These are phyloP conservation scores for Chanos chanos DNA, from an alignment of 2,797 vertebrate genomes.

Conservation along the genomic window DNA sequence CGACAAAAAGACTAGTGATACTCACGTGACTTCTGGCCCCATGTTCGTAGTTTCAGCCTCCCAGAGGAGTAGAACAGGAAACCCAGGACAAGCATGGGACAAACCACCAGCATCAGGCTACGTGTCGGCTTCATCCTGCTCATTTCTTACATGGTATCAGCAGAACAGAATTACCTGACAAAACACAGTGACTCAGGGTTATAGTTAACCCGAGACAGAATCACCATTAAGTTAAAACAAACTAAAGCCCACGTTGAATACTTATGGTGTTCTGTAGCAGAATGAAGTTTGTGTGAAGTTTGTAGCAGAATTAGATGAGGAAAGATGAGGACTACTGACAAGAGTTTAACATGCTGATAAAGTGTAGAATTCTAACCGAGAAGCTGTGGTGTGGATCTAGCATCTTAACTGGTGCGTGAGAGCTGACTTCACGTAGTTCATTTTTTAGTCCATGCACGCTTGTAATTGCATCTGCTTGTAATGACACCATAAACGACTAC, in stretches of 20 bases:
- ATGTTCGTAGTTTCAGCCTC: slow-evolving; percentile 79
- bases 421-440: too few relatives aligned
- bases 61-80: slow-evolving; percentile 87
- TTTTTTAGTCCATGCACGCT: too few relatives aligned
- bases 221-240: background rate
- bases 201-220: background rate
- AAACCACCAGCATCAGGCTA: slow-evolving; percentile 83
- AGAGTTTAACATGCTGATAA: background rate
- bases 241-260: too few relatives aligned
- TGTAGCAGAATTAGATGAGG: too few relatives aligned
- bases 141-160: slow-evolving; percentile 75
- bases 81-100: slow-evolving; percentile 83
- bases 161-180: slow-evolving; percentile 66
- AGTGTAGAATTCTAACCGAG: too few relatives aligned
- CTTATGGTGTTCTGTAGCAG: too few relatives aligned
- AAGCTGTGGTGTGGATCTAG: too few relatives aligned
- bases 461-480: too few relatives aligned
- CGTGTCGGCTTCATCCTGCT: slow-evolving; percentile 81
- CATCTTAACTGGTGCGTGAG: too few relatives aligned
- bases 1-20: slow-evolving; percentile 33
- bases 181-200: background rate
- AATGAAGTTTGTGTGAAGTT: too few relatives aligned
- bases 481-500: too few relatives aligned
- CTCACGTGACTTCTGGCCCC: slow-evolving; percentile 83
- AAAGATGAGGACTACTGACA: too few relatives aligned